These are phyloP conservation scores for Hemistola chrysoprasaria DNA, from an alignment of 2,888 invertebrate species.

Conservation along the genomic window DNA sequence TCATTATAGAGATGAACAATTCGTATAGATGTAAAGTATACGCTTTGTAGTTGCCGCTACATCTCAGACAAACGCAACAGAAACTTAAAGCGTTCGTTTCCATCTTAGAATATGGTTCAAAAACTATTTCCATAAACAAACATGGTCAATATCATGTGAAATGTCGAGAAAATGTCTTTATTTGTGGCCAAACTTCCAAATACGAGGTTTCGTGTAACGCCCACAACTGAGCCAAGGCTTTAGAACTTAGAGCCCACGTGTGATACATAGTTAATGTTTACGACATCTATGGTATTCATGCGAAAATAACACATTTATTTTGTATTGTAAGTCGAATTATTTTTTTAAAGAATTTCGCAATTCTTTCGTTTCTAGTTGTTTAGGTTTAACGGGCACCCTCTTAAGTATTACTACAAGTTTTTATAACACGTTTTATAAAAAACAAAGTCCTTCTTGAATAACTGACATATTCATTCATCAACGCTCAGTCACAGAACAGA, in stretches of 20 bases:
- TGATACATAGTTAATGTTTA: slow-evolving; percentile 33
- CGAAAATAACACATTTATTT: slow-evolving; percentile 34
- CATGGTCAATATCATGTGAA: slow-evolving; percentile 55
- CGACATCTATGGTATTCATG: slow-evolving; percentile 29
- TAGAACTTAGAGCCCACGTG: slow-evolving; percentile 33
- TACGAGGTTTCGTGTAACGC: slow-evolving; percentile 52
- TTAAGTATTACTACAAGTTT: no score
- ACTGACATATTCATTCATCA: no score
- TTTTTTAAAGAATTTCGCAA: no score
- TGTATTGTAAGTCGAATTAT: no score
- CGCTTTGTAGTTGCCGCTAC: slow-evolving; percentile 27
- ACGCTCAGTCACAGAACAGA: no score
- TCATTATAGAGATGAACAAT: no score
- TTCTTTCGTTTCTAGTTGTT: no score
- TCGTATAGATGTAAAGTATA: no score
- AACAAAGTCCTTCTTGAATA: no score
- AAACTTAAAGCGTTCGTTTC: slow-evolving; percentile 35
- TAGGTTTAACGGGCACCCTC: no score
- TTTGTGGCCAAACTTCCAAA: slow-evolving; percentile 50
- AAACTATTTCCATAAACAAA: slow-evolving; percentile 52
- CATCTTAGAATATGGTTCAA: slow-evolving; percentile 38
- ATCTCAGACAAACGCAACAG: slow-evolving; percentile 41
- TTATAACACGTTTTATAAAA: no score
- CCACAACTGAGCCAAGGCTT: slow-evolving; percentile 45
- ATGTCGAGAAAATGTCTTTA: slow-evolving; percentile 64